phyloP scores from a whole-genome alignment of 2,888 invertebrate species.

The Tipula lateralis region DNA sequence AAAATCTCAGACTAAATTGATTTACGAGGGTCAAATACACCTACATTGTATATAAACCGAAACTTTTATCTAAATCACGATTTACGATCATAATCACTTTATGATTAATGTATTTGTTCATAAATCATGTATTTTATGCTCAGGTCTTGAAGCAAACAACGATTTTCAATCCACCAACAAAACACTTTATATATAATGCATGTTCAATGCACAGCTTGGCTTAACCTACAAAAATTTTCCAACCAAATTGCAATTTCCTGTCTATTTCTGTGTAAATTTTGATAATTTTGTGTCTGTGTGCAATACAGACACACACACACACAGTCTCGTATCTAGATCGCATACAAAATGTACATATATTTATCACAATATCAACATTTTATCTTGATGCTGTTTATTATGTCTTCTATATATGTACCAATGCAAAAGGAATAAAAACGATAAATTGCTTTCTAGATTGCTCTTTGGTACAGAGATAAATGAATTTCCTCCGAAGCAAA shows the following conservation, averaged over 20 bases:
- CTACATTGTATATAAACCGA: too few relatives aligned
- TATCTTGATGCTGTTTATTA: background rate
- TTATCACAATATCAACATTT: background rate
- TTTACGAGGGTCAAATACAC: too few relatives aligned
- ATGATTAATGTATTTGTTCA: background rate
- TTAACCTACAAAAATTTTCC: background rate
- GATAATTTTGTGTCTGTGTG: background rate
- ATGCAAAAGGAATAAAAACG: background rate
- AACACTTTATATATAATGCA: background rate
- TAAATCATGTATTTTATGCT: too few relatives aligned
- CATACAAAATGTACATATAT: background rate
- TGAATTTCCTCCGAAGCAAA: background rate
- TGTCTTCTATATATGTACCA: background rate
- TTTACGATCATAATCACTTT: too few relatives aligned
- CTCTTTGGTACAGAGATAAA: background rate
- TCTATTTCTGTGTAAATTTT: background rate
- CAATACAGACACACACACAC: too few relatives aligned
- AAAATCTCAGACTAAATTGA: too few relatives aligned
- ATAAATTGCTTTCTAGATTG: background rate
- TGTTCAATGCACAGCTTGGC: background rate
- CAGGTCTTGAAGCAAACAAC: background rate
- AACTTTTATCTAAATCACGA: too few relatives aligned
- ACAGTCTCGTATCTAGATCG: background rate
- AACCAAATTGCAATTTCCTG: constrained; percentile 6
- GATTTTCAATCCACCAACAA: background rate